A percentile compares a stretch with the other conserved stretches of the same genome.
Conservation (phyloP, 1,140 invertebrate genomes). For the Globodera ellingtonae region DNA sequence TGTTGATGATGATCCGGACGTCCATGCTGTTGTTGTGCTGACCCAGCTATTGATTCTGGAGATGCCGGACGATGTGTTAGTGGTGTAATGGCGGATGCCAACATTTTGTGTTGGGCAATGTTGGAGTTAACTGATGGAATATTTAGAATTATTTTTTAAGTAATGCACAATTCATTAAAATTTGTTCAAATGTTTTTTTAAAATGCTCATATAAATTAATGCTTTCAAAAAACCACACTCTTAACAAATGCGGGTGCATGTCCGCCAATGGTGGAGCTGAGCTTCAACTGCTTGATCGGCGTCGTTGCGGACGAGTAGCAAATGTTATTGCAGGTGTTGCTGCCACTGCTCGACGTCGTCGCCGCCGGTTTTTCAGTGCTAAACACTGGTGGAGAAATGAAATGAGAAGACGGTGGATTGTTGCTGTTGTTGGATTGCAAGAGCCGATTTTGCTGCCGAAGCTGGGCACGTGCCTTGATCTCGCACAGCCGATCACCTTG, state of each 20-base stretch:
- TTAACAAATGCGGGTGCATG: neutral
- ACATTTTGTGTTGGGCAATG: neutral
- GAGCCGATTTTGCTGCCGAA: conserved; percentile 9
- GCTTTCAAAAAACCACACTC: neutral
- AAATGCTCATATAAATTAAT: too few species aligned
- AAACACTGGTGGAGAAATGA: conserved; percentile 8
- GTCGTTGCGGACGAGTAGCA: conserved; percentile 38
- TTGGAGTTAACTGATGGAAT: too few species aligned
- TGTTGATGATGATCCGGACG: too few species aligned
- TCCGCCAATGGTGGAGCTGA: conserved; percentile 17
- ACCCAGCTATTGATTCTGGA: too few species aligned
- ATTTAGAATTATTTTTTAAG: too few species aligned
- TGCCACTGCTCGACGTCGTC: neutral
- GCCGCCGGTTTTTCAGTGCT: neutral
- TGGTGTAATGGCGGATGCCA: neutral
- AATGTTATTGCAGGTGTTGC: conserved; percentile 1
- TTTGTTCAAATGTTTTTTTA: neutral
- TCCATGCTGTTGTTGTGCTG: too few species aligned
- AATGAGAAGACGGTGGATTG: neutral
- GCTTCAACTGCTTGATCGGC: conserved; percentile 42
- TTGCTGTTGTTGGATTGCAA: neutral
- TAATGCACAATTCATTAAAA: neutral
- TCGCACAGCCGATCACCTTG: conserved; percentile 52
- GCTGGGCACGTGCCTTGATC: conserved; percentile 43
- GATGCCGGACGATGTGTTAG: neutral